Evolutionary conservation across 2,113 vertebrate species (phyloP), one percentile per base, ranked within the genome.

Genomic region (Nesospiza acunhae): DNA sequence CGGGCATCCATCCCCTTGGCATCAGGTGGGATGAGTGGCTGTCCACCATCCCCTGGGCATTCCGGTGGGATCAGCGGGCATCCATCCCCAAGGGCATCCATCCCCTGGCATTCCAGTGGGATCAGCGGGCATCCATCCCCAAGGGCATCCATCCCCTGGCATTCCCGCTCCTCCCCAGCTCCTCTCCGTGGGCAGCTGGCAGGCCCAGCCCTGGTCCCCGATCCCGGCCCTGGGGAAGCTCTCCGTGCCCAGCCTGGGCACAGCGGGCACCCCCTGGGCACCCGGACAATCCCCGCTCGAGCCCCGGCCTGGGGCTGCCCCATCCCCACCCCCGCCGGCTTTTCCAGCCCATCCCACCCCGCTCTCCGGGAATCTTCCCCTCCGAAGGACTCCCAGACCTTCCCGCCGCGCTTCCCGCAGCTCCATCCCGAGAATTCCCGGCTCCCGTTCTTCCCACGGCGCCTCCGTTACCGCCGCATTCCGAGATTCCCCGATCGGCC

Each of bases 341-440:
- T 20, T n/a, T 28, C 47, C 42, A 19, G 5, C 62, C 52, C 49
- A 33, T 16, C 74, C 62, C 77, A 28, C 37, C 18, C 37, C 31
- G 12, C 14, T 56, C 56, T 33, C 53, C 5, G n/a, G 67, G 39
- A 31, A 13, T 20, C 39, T 15, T 77, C 7, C 63, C 26, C 16
- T 17, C 70, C 3, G 1, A 22, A 1, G 22, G 10, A 3, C 5
- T 14, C 66, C 53, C 46, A 1, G 10, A 1, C 33, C 33, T 46
- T 6, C 8, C 74, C 5, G 1, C 27, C 11, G 26, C 6, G 0
- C 21, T 3, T 19, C 15, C 31, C 12, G 17, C 4, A 1, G 46
- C 49, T 27, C 47, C 12, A 0, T 31, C 63, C 81, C 67, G 4
- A 2, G 24, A 24, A 49, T 24, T 24, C 47, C 47, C 16, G 39